phyloP scores from a whole-genome alignment of 2,888 invertebrate species.

The Hermodice carunculata region DNA sequence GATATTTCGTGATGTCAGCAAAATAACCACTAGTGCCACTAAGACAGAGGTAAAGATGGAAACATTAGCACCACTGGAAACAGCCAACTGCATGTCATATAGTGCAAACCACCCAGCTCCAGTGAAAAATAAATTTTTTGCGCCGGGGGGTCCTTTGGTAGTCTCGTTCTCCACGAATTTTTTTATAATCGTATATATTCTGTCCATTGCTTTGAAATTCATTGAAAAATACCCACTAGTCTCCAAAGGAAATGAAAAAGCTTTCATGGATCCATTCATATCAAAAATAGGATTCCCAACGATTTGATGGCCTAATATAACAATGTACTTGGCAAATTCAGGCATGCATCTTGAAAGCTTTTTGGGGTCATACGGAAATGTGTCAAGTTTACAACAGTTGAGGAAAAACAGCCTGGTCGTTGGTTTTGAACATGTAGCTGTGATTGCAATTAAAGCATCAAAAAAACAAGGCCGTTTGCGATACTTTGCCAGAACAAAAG shows the following conservation, averaged over 20 bases:
- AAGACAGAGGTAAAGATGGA: conserved; percentile 85
- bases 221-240: conserved; percentile 74
- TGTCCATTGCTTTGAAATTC: conserved; percentile 80
- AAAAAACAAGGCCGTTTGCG: no score
- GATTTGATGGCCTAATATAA: no score
- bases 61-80: conserved; percentile 85
- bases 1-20: conserved; percentile 86
- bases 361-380: no score
- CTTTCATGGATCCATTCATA: background rate
- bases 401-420: no score
- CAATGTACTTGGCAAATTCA: no score
- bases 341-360: background rate
- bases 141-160: conserved; percentile 80
- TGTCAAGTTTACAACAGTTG: no score
- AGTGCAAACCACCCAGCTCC: conserved; percentile 81
- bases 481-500: no score
- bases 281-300: no score
- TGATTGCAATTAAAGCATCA: no score
- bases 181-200: conserved; percentile 81
- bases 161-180: conserved; percentile 80
- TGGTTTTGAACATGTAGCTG: no score
- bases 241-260: conserved; percentile 6
- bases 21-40: conserved; percentile 81
- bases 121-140: conserved; percentile 77
- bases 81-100: conserved; percentile 88